Base-by-base conservation (phyloP, 2,888 invertebrate species). In the Agrilus cyanescens region DNA sequence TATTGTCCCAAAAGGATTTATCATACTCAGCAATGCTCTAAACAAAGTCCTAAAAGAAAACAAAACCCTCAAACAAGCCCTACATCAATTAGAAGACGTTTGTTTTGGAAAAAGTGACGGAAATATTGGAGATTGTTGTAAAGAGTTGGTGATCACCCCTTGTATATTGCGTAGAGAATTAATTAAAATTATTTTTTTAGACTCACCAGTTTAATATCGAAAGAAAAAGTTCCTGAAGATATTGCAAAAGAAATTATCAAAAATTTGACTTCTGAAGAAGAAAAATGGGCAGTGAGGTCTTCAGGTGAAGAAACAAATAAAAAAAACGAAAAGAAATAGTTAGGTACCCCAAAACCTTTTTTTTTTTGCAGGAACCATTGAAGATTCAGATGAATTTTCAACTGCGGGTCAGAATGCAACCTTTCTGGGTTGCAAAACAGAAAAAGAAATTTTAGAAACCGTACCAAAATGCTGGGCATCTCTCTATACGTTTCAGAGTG, bases 341-440 rank as follows among this genome's bases (percentile, higher is more conserved):
- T 18, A 41, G 16, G 20, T 5, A 20, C 20, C 20, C 7, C 5
- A 20, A 20, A 20, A 20, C 2, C 3, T 2, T 4, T 38, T 7
- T 8, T 30, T 32, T 25, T 44, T 46, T 70, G n/a, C 72, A 49
- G 86, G 82, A 12, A 74, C 84, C 34, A 82, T 82, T 4, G 90
- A 90, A 67, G 89, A 90, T 61, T 78, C 82, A 6, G 78, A 80
- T 45, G 84, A 84, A 38, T 66, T 84, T 10, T 88, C 87, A 0
- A 81, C 85, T 4, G 89, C 89, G 0, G 89, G 89, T 1, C 89
- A 90, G 67, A 85, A 89, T 66, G 80, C 81, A 46, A 86, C 86
- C 0, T 75, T 80, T 46, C 68, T 90, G 3, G 85, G 86, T 1
- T 76, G 85, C 40, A 61, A 60, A 31, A 72, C 70, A 1, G 62